Evolutionary conservation across 2,797 vertebrate species (phyloP).

Genomic region (Sorex maritimensis): DNA sequence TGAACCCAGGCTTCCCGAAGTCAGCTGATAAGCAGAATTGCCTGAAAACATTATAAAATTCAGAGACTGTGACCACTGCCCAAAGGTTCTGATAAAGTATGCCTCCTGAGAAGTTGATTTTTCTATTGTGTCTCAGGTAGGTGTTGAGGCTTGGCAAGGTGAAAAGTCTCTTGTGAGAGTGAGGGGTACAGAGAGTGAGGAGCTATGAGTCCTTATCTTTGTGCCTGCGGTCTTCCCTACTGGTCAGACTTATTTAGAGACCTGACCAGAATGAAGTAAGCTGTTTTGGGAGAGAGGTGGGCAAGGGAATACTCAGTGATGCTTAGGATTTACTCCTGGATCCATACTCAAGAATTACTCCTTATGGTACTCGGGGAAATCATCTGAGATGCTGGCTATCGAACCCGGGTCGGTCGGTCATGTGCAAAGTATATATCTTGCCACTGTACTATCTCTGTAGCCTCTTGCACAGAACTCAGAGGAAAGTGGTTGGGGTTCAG

Average conservation of each 20-base stretch:
- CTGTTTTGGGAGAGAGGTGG: too few relatives aligned
- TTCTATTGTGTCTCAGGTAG: background rate
- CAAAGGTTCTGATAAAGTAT: background rate
- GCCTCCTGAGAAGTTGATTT: background rate
- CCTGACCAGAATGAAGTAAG: background rate
- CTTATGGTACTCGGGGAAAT: too few relatives aligned
- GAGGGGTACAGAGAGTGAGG: background rate
- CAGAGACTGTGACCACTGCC: too few relatives aligned
- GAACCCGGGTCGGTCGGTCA: too few relatives aligned
- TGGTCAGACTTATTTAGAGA: background rate
- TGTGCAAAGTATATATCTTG: too few relatives aligned
- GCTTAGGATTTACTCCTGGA: too few relatives aligned
- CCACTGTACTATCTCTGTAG: too few relatives aligned
- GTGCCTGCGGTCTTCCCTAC: background rate
- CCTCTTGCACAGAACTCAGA: background rate
- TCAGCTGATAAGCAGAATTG: background rate
- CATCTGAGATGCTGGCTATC: too few relatives aligned
- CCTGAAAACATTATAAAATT: too few relatives aligned
- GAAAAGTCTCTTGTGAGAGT: too few relatives aligned
- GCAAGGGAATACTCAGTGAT: too few relatives aligned
- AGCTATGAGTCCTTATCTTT: background rate
- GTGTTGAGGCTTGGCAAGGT: background rate
- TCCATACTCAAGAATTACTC: too few relatives aligned
- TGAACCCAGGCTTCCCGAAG: background rate
- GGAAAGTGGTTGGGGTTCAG: background rate